Conservation (phyloP, 2,888 invertebrate genomes). For the Caenorhabditis afra region DNA sequence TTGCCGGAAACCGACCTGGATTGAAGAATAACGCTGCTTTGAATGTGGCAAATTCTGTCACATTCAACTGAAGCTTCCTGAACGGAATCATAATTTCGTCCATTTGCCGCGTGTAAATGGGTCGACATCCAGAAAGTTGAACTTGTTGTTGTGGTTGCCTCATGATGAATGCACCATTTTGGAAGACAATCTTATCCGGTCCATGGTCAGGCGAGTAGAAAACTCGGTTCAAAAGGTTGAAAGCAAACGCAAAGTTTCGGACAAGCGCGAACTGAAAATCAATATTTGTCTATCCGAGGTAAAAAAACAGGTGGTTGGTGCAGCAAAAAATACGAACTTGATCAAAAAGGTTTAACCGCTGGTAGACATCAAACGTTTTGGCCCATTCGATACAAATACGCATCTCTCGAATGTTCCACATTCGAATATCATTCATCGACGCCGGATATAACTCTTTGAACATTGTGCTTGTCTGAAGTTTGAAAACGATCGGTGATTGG, state of each 20-base stretch:
- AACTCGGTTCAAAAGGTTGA: constrained; percentile 79
- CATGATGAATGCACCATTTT: constrained; percentile 79
- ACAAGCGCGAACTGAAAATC: constrained; percentile 75
- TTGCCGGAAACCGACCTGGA: constrained; percentile 68
- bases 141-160: constrained; percentile 78
- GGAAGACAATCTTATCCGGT: constrained; percentile 80
- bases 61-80: constrained; percentile 70
- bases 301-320: constrained; percentile 17
- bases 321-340: constrained; percentile 67
- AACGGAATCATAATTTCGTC: constrained; percentile 80
- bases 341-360: constrained; percentile 69
- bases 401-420: constrained; percentile 80
- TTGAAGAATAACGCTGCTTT: constrained; percentile 79
- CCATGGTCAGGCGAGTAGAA: constrained; percentile 79
- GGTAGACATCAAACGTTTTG: constrained; percentile 79
- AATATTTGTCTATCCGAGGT: constrained; percentile 4
- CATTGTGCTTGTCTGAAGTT: constrained; percentile 73
- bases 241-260: constrained; percentile 80
- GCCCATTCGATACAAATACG: constrained; percentile 80
- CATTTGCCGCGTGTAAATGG: constrained; percentile 80
- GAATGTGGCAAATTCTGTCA: constrained; percentile 78
- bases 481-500: neutral
- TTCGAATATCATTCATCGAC: constrained; percentile 80
- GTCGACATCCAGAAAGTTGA: constrained; percentile 78
- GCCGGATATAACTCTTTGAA: constrained; percentile 79